phyloP scores from a whole-genome alignment of 2,113 vertebrate genomes.

The Sylvietta virens region DNA sequence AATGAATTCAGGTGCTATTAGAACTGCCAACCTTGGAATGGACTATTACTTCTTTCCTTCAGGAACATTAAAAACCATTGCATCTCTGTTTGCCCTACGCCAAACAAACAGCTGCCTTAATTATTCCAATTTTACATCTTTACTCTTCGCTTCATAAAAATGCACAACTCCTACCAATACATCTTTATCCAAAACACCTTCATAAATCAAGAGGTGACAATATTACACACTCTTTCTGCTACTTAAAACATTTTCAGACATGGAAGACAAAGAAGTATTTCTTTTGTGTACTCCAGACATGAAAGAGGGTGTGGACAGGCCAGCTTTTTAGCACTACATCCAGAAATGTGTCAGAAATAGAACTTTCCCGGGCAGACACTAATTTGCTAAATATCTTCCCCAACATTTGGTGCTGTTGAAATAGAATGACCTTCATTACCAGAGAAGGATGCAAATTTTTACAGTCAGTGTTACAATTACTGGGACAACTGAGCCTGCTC shows the following conservation, averaged over 20 bases:
- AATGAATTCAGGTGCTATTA: neutral
- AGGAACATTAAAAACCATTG: constrained; percentile 1
- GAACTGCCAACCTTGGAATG: neutral
- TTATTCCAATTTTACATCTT: neutral
- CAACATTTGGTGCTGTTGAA: neutral
- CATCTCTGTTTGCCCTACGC: neutral
- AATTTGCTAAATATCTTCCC: neutral
- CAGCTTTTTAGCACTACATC: neutral
- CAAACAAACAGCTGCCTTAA: neutral
- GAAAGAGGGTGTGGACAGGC: neutral
- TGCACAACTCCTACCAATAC: neutral
- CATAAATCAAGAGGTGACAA: neutral
- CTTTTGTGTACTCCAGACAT: neutral
- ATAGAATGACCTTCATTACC: neutral
- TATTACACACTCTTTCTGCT: neutral
- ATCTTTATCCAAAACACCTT: neutral
- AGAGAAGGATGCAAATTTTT: constrained; percentile 32
- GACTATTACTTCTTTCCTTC: neutral
- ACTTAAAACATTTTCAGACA: neutral
- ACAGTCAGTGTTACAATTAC: neutral
- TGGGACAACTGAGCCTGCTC: neutral
- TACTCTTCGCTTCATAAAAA: neutral
- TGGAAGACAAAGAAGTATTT: neutral
- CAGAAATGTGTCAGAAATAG: neutral
- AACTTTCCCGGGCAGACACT: neutral